Conservation (phyloP, 2,797 vertebrate species). For the Myripristis murdjan region DNA sequence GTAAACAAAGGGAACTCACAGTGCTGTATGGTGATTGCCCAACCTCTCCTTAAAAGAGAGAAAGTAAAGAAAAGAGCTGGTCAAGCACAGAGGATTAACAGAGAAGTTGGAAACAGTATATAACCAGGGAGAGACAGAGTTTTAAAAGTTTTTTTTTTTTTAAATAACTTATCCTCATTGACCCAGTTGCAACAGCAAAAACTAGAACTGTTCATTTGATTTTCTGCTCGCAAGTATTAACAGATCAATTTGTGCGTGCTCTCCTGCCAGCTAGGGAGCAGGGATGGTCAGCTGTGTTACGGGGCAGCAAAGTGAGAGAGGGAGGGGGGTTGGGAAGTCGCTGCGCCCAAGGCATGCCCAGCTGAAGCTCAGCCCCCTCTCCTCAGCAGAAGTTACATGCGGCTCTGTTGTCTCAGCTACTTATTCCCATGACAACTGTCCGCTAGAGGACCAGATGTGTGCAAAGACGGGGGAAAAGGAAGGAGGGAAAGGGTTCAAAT, state of each 20-base stretch:
- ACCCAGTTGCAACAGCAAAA: slow-evolving; percentile 21
- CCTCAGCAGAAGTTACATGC: slow-evolving; percentile 53
- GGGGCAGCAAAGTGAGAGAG: slow-evolving; percentile 40
- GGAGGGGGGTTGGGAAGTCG: slow-evolving; percentile 30
- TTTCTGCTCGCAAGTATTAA: slow-evolving; percentile 46
- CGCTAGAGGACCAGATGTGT: slow-evolving; percentile 80
- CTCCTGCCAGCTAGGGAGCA: slow-evolving; percentile 46
- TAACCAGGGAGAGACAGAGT: slow-evolving; percentile 2
- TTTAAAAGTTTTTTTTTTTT: slow-evolving; percentile 8
- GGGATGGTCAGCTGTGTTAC: slow-evolving; percentile 69
- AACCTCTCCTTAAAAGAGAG: slow-evolving; percentile 68
- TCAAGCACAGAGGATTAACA: slow-evolving; percentile 52
- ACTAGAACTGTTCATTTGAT: slow-evolving; percentile 33
- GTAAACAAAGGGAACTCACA: slow-evolving; percentile 85
- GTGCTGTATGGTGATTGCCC: slow-evolving; percentile 73
- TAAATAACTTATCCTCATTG: slow-evolving; percentile 1
- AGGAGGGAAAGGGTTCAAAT: slow-evolving; percentile 59
- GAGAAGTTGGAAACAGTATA: slow-evolving; percentile 37
- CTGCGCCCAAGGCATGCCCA: slow-evolving; percentile 69
- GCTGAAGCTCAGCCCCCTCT: slow-evolving; percentile 52
- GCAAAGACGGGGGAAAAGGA: slow-evolving; percentile 37
- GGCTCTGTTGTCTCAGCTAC: slow-evolving; percentile 75
- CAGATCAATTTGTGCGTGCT: slow-evolving; percentile 52
- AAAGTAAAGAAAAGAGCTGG: slow-evolving; percentile 67
- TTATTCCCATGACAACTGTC: slow-evolving; percentile 78